phyloP scores from a whole-genome alignment of 2,888 invertebrate species.

The Himalopsyche kuldschensis region DNA sequence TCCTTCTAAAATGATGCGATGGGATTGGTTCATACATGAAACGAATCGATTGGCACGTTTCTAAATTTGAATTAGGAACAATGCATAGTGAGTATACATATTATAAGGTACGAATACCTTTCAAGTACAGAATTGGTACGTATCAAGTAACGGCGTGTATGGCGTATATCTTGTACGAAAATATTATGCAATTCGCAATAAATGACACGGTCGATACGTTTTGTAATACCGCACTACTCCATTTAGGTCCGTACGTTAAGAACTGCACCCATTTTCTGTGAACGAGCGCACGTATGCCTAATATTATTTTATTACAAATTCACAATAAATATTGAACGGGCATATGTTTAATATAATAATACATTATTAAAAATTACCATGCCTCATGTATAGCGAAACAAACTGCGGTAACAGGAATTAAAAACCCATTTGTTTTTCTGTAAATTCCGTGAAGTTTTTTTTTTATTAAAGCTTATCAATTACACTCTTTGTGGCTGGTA shows the following conservation, averaged over 20 bases:
- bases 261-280: not conserved
- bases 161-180: not conserved
- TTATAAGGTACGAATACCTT: not conserved
- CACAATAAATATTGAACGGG: not conserved
- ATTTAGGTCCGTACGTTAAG: not conserved
- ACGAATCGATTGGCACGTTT: too few relatives aligned
- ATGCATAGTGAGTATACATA: too few relatives aligned
- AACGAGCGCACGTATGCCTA: not conserved
- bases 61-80: too few relatives aligned
- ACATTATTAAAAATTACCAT: not conserved
- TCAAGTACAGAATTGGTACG: not conserved
- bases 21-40: too few relatives aligned
- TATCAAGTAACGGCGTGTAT: not conserved
- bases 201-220: not conserved
- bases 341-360: not conserved
- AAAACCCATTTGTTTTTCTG: not conserved
- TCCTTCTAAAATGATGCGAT: too few relatives aligned
- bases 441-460: not conserved
- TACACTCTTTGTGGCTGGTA: not conserved
- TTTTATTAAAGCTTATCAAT: not conserved
- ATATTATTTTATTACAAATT: not conserved
- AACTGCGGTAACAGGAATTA: not conserved
- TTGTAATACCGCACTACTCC: not conserved
- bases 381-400: not conserved
- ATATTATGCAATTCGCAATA: not conserved